Evolutionary conservation across 2,888 invertebrate species (phyloP).

Genomic region (Morpho achilles): DNA sequence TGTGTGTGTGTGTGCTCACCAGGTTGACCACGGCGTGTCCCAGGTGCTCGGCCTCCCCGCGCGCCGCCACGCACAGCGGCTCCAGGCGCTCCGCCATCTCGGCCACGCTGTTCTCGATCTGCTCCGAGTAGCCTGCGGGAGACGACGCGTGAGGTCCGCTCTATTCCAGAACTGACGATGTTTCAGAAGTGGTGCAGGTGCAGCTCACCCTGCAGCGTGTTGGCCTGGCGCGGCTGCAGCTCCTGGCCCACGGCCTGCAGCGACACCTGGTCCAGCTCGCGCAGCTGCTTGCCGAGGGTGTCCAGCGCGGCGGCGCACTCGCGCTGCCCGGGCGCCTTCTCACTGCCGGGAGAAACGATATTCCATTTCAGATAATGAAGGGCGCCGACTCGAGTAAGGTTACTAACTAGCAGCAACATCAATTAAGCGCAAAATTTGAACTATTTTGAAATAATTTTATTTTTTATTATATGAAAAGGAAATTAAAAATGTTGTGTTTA

Average conservation of each 20-base stretch:
- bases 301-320: constrained; percentile 94
- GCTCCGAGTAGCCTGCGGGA: constrained; percentile 83
- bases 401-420: too few species aligned
- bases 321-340: constrained; percentile 96
- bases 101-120: constrained; percentile 87
- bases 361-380: too few species aligned
- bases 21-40: constrained; percentile 91
- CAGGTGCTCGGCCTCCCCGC: constrained; percentile 94
- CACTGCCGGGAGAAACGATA: constrained; percentile 68
- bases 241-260: constrained; percentile 93
- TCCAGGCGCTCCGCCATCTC: constrained; percentile 92
- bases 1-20: constrained; percentile 49
- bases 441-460: too few species aligned
- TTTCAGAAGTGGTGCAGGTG: too few species aligned
- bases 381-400: too few species aligned
- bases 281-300: constrained; percentile 85
- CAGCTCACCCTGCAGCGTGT: constrained; percentile 81
- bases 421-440: too few species aligned
- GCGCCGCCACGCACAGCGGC: constrained; percentile 90
- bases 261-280: constrained; percentile 91
- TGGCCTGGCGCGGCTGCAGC: constrained; percentile 83
- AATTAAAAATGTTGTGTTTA: too few species aligned
- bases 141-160: not conserved
- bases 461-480: too few species aligned
- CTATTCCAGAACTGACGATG: too few species aligned